Evolutionary conservation across 2,797 vertebrate species (phyloP).

Genomic region (Sciurus vulgaris): DNA sequence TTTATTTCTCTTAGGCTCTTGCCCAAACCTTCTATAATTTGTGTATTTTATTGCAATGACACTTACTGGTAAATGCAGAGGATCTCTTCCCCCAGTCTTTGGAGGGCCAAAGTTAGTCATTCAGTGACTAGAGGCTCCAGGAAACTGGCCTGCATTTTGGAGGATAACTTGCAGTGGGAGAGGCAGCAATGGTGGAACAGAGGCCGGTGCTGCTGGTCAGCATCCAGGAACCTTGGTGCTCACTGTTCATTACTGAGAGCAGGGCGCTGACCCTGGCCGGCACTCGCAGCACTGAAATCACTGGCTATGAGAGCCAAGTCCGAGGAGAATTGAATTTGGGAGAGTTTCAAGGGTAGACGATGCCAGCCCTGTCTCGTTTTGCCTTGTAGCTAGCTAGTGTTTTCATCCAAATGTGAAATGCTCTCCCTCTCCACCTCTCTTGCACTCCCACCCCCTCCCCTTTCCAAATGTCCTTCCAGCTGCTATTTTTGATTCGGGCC

Average conservation of each 20-base stretch:
- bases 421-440: conserved; percentile 74
- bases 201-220: conserved; percentile 42
- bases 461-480: conserved; percentile 85
- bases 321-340: conserved; percentile 63
- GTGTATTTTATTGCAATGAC: conserved; percentile 34
- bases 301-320: conserved; percentile 44
- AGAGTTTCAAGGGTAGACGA: conserved; percentile 61
- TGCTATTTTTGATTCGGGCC: conserved; percentile 79
- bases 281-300: conserved; percentile 49
- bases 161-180: conserved; percentile 21
- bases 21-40: conserved; percentile 43
- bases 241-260: not conserved
- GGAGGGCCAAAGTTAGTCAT: not conserved
- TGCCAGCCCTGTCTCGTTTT: conserved; percentile 69
- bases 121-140: conserved; percentile 47
- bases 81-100: not conserved
- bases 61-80: not conserved
- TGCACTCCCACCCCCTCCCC: conserved; percentile 32
- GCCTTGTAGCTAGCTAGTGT: conserved; percentile 71
- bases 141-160: not conserved
- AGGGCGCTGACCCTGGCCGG: conserved; percentile 5
- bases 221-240: conserved; percentile 58
- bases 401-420: conserved; percentile 68
- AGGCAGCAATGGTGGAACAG: not conserved
- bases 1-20: conserved; percentile 39